These are phyloP conservation scores for Lepidurus packardi DNA, from an alignment of 1,140 invertebrate species.

Conservation along the genomic window DNA sequence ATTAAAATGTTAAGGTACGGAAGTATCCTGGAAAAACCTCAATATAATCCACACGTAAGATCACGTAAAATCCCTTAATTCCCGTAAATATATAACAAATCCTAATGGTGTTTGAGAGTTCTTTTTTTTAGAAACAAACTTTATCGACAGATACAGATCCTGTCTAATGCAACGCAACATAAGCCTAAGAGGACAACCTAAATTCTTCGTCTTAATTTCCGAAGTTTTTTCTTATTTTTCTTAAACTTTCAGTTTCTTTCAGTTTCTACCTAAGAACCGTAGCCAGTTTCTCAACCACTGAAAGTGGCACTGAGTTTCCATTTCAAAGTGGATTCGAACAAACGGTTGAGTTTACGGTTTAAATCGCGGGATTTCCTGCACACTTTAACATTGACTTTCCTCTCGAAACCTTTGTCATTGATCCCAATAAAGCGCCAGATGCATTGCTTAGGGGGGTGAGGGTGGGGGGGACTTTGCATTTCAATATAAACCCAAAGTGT, in stretches of 20 bases:
- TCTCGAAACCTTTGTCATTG: constrained; percentile 9
- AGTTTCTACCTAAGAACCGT: too few species aligned
- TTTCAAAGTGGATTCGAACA: not conserved
- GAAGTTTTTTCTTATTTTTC: too few species aligned
- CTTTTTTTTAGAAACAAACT: not conserved
- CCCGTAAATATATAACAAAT: not conserved
- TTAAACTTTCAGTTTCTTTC: too few species aligned
- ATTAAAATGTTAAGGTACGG: too few species aligned
- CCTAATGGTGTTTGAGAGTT: not conserved
- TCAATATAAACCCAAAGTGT: not conserved
- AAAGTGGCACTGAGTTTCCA: too few species aligned
- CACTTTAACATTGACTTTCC: constrained; percentile 7
- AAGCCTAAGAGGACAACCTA: too few species aligned
- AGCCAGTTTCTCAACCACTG: not conserved
- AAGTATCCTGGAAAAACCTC: not conserved
- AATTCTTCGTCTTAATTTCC: too few species aligned
- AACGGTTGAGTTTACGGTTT: not conserved
- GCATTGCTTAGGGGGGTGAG: not conserved
- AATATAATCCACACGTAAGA: not conserved
- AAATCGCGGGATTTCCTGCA: not conserved
- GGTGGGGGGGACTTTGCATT: constrained; percentile 8
- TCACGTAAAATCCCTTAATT: not conserved
- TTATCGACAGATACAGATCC: too few species aligned
- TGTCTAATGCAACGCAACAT: too few species aligned
- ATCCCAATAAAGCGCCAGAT: constrained; percentile 12